Evolutionary conservation across 1,140 invertebrate genomes (phyloP).

Genomic region (Euwallacea fornicatus): DNA sequence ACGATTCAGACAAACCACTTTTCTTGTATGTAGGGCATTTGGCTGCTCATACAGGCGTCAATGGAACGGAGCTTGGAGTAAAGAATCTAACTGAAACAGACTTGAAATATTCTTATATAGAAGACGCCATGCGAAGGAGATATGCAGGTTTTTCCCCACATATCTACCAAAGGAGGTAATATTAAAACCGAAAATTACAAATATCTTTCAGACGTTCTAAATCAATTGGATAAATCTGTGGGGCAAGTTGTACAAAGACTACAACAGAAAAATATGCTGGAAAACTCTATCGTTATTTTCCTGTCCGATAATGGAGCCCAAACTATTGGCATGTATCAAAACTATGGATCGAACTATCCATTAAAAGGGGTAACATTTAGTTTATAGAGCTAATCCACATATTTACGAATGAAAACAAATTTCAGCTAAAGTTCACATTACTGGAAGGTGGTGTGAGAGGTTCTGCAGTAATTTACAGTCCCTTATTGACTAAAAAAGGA

Average conservation of each 20-base stretch:
- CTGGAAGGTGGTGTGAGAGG: conserved; percentile 89
- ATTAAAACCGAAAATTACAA: not conserved
- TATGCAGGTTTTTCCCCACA: conserved; percentile 67
- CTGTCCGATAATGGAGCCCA: conserved; percentile 80
- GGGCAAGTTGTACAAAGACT: conserved; percentile 73
- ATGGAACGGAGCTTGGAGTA: conserved; percentile 61
- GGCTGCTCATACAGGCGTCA: conserved; percentile 76
- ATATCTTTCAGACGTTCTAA: conserved; percentile 71
- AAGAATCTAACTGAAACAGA: conserved; percentile 78
- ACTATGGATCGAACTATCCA: conserved; percentile 86
- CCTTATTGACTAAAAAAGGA: conserved; percentile 57
- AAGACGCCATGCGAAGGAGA: conserved; percentile 68
- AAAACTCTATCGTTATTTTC: conserved; percentile 75
- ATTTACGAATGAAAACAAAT: not conserved
- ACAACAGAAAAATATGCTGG: conserved; percentile 63
- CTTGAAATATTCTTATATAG: conserved; percentile 74
- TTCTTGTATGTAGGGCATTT: conserved; percentile 82
- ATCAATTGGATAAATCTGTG: conserved; percentile 81
- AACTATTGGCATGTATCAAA: conserved; percentile 70
- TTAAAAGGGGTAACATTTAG: conserved; percentile 68
- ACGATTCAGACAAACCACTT: conserved; percentile 63
- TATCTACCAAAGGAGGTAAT: too few species aligned
- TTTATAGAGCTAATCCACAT: not conserved
- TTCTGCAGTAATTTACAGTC: conserved; percentile 67
- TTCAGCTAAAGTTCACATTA: conserved; percentile 65